Conservation (phyloP, 2,888 invertebrate genomes). For the Formica aserva region DNA sequence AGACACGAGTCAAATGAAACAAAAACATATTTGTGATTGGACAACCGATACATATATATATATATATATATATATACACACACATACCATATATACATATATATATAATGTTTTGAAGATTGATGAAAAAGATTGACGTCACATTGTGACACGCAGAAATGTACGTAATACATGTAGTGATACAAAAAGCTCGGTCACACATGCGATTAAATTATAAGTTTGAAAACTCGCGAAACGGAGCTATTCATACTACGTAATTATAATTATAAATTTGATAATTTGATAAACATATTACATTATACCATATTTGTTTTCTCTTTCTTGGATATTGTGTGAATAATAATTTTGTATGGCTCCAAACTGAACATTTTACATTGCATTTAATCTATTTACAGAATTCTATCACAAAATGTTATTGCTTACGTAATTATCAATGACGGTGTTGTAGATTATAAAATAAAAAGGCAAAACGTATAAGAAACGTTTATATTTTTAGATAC, state of each 20-base stretch:
- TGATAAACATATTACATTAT: neutral
- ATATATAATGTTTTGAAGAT: neutral
- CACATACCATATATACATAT: no score
- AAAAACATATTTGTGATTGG: neutral
- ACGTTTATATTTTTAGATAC: neutral
- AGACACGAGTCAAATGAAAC: neutral
- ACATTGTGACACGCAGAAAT: slow-evolving; percentile 24
- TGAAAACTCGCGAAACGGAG: neutral
- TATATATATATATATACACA: no score
- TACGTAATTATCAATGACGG: neutral
- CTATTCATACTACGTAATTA: neutral
- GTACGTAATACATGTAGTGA: slow-evolving; percentile 15
- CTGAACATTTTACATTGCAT: neutral
- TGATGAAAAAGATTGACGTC: neutral
- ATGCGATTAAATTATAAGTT: neutral
- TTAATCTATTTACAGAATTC: neutral
- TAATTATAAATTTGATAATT: neutral
- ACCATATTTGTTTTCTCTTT: neutral
- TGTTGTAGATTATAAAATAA: no score
- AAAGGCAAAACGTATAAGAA: neutral
- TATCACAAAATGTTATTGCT: neutral
- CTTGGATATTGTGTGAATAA: neutral
- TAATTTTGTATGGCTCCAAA: neutral
- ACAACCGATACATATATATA: neutral
- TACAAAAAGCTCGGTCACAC: slow-evolving; percentile 6